These are phyloP conservation scores for Oreochromis aureus DNA, from an alignment of 2,113 vertebrate species.

Conservation along the genomic window DNA sequence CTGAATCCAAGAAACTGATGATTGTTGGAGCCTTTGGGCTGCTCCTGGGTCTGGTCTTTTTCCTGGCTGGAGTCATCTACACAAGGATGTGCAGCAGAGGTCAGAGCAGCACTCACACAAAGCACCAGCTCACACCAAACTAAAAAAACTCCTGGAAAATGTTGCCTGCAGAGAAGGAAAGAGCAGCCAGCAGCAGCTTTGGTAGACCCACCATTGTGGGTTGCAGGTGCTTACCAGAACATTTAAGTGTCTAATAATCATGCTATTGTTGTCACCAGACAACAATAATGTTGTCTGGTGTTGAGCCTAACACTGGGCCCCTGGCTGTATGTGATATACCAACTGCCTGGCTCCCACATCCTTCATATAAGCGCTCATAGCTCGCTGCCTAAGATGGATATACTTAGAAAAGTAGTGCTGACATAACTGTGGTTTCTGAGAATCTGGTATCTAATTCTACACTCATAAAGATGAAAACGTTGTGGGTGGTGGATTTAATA, in stretches of 20 bases:
- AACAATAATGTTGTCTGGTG: no score
- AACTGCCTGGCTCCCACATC: background rate
- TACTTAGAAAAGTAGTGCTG: background rate
- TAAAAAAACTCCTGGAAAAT: background rate
- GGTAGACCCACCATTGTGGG: accelerated
- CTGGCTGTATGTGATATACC: background rate
- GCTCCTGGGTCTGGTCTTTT: constrained; percentile 47
- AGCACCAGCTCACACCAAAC: background rate
- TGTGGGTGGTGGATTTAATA: accelerated
- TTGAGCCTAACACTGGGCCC: background rate
- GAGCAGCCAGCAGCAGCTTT: background rate
- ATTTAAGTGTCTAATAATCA: background rate
- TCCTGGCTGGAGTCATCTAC: constrained; percentile 55
- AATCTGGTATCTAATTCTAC: background rate
- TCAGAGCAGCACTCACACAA: background rate
- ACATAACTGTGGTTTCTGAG: background rate
- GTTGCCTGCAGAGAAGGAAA: no score
- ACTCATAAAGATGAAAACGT: no score
- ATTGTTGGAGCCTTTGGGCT: constrained; percentile 42
- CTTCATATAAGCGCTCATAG: accelerated
- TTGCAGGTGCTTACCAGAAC: background rate
- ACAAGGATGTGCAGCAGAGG: background rate
- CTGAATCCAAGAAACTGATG: constrained; percentile 27
- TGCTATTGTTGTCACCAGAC: background rate
- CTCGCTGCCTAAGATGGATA: background rate